Conservation (phyloP, 2,113 vertebrate genomes). For the Chroicocephalus ridibundus region DNA sequence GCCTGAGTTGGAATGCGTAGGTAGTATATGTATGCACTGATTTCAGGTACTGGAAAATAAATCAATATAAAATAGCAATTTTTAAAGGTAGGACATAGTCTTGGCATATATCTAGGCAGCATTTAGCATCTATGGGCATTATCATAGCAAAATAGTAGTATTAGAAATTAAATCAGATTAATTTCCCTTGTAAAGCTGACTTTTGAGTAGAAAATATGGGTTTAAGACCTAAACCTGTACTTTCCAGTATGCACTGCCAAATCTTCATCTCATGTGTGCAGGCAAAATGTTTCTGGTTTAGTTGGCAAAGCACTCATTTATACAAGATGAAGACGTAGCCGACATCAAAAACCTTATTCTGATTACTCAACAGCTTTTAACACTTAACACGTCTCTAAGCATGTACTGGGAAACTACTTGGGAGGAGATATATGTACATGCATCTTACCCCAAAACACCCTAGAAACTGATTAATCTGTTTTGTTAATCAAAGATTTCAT, state of each 20-base stretch:
- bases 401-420: conserved; percentile 44
- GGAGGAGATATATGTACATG: conserved; percentile 11
- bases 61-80: neutral
- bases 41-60: neutral
- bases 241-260: neutral
- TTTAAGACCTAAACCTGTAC: neutral
- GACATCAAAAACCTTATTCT: conserved; percentile 32
- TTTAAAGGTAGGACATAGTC: neutral
- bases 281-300: neutral
- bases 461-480: conserved; percentile 63
- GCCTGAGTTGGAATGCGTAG: neutral
- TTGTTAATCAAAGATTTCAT: conserved; percentile 70
- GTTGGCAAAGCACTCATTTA: neutral
- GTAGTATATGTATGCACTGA: neutral
- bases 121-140: neutral
- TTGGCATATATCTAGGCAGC: neutral
- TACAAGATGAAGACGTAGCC: conserved; percentile 1
- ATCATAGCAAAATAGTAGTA: neutral
- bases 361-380: conserved; percentile 45
- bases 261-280: neutral
- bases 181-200: neutral
- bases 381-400: conserved; percentile 44
- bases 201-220: neutral
- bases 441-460: neutral
- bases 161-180: neutral